Evolutionary conservation across 2,113 vertebrate genomes (phyloP).

Genomic region (Phocoena sinus): DNA sequence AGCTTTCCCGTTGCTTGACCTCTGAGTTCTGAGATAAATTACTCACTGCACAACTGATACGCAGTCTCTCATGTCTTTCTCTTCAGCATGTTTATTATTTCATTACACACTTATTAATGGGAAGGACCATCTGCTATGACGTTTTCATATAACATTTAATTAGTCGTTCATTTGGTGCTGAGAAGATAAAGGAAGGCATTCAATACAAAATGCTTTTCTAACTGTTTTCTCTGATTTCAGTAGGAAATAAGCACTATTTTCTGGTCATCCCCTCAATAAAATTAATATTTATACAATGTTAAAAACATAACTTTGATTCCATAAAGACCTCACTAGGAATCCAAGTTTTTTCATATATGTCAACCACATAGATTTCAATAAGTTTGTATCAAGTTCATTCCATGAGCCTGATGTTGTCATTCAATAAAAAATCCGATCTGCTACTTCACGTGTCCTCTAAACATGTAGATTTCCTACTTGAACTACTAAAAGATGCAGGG

Average conservation of each 20-base stretch:
- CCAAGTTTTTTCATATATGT: neutral
- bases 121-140: slow-evolving; percentile 55
- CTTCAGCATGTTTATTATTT: slow-evolving; percentile 63
- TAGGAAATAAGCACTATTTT: slow-evolving; percentile 17
- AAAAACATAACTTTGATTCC: neutral
- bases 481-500: slow-evolving; percentile 31
- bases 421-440: slow-evolving; percentile 16
- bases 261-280: neutral
- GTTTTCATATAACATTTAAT: slow-evolving; percentile 63
- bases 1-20: slow-evolving; percentile 40
- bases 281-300: slow-evolving; percentile 36
- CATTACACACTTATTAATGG: slow-evolving; percentile 54
- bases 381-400: slow-evolving; percentile 48
- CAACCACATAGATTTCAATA: slow-evolving; percentile 28
- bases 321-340: slow-evolving; percentile 15
- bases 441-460: slow-evolving; percentile 22
- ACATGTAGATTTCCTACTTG: slow-evolving; percentile 33
- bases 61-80: slow-evolving; percentile 44
- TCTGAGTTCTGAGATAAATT: slow-evolving; percentile 53
- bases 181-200: slow-evolving; percentile 35
- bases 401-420: slow-evolving; percentile 5
- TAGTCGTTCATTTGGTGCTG: slow-evolving; percentile 49
- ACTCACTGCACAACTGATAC: slow-evolving; percentile 23
- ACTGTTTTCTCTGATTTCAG: slow-evolving; percentile 25
- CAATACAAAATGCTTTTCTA: slow-evolving; percentile 29